Base-by-base conservation (phyloP, 2,888 invertebrate genomes). In the Hyppa rectilinea region DNA sequence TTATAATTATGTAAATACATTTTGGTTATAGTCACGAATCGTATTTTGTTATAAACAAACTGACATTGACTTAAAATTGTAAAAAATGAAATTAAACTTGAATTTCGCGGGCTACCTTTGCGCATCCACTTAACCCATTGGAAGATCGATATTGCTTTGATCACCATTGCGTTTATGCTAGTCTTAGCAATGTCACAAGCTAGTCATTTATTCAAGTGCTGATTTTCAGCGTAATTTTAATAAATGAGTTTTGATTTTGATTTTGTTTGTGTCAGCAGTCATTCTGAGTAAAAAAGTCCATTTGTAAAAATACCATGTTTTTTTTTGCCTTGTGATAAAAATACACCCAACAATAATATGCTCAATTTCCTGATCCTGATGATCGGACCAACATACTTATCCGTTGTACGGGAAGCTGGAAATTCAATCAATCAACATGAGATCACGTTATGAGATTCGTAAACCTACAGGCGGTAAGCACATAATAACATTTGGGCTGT, bases 361-460 rank as follows among this genome's bases (percentile, higher is more conserved):
- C 9, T 17, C 23, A 36, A 58, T 70, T 59, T 60, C 50, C 60
- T 60, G 29, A 50, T 29, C 50, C 26, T 60, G 26, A 52, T 58
- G 26, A 43, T 23, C 26, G 40, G 9, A 68, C 20, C 17, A 34
- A n/a, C 31, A n/a, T 68, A 43, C 12, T 68, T 10, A 50, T 43
- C 3, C n/a, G 1, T 10, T 23, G 38, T 40, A 50, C 50, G 12
- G 20, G 14, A 52, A 17, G 29, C 36, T 52, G 29, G 29, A 52
- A 69, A 69, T 69, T 69, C 69, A 69, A 71, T 71, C 60, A 70
- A 69, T 69, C 26, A 60, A 60, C 14, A 7, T 14, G 36, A 26
- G 50, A 50, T 40, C 34, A 23, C 9, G 14, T 14, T 36, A 70
- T 34, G 34, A 43, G 49, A 40, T 59, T 36, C 34, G 12, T 34